phyloP scores from a whole-genome alignment of 1,140 invertebrate genomes.

The Cydia strobilella region DNA sequence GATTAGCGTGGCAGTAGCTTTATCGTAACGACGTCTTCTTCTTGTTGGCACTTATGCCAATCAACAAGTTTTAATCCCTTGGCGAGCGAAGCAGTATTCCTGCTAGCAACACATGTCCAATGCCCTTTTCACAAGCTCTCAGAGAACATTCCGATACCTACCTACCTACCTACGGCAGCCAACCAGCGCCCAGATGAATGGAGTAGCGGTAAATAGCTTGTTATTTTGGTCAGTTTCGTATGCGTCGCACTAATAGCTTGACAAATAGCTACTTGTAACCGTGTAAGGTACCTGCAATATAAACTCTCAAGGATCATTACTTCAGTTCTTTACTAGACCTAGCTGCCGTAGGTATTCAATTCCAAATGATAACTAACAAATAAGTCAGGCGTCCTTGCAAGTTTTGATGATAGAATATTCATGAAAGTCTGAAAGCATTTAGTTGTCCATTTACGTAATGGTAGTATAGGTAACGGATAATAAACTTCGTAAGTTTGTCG shows the following conservation, averaged over 20 bases:
- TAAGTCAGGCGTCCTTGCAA: not conserved
- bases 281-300: too few relatives aligned
- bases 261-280: not conserved
- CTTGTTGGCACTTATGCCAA: not conserved
- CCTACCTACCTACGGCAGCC: not conserved
- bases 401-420: conserved; percentile 13
- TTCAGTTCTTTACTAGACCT: not conserved
- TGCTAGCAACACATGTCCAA: conserved; percentile 2
- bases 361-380: not conserved
- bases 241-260: conserved; percentile 5
- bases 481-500: not conserved
- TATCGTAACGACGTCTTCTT: not conserved
- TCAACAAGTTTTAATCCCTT: conserved; percentile 12
- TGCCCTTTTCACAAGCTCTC: not conserved
- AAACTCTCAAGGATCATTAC: not conserved
- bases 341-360: not conserved
- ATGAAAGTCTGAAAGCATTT: conserved; percentile 5
- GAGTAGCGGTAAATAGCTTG: not conserved
- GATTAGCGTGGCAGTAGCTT: not conserved
- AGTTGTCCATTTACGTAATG: conserved; percentile 8
- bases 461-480: not conserved
- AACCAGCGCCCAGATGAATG: not conserved
- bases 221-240: not conserved
- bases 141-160: conserved; percentile 9
- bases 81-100: not conserved